These are phyloP conservation scores for Austrolebias charrua DNA, from an alignment of 2,797 vertebrate species.

Conservation along the genomic window DNA sequence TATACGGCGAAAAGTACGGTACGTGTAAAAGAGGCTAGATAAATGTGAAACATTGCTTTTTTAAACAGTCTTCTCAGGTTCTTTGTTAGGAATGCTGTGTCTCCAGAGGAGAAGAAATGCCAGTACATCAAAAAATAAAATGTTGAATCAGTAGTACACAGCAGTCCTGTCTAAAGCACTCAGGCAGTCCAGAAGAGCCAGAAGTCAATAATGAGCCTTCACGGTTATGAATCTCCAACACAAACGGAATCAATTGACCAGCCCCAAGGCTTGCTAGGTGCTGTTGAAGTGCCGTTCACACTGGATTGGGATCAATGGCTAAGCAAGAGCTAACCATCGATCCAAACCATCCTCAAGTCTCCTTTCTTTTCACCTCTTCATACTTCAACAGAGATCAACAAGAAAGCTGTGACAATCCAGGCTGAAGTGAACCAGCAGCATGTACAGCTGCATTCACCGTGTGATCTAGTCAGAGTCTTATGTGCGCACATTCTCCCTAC, in stretches of 20 bases:
- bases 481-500: constrained; percentile 14
- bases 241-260: constrained; percentile 60
- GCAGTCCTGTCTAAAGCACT: constrained; percentile 39
- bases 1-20: too few relatives aligned
- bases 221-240: constrained; percentile 61
- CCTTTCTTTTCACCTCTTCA: constrained; percentile 42
- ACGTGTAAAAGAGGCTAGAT: neutral
- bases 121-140: constrained; percentile 21
- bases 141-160: constrained; percentile 21
- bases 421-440: constrained; percentile 20
- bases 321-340: constrained; percentile 63
- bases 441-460: constrained; percentile 2
- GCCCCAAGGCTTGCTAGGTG: constrained; percentile 42
- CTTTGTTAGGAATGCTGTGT: constrained; percentile 22
- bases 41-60: neutral
- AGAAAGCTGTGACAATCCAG: constrained; percentile 22
- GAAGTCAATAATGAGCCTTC: constrained; percentile 63
- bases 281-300: constrained; percentile 61
- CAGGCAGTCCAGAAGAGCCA: constrained; percentile 37
- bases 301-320: constrained; percentile 60
- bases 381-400: constrained; percentile 51
- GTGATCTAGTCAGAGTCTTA: constrained; percentile 35
- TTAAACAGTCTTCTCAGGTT: constrained; percentile 7
- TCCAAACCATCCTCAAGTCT: constrained; percentile 42
- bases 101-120: constrained; percentile 10